These are phyloP conservation scores for Pollicipes pollicipes DNA, from an alignment of 1,140 invertebrate species.

Conservation along the genomic window DNA sequence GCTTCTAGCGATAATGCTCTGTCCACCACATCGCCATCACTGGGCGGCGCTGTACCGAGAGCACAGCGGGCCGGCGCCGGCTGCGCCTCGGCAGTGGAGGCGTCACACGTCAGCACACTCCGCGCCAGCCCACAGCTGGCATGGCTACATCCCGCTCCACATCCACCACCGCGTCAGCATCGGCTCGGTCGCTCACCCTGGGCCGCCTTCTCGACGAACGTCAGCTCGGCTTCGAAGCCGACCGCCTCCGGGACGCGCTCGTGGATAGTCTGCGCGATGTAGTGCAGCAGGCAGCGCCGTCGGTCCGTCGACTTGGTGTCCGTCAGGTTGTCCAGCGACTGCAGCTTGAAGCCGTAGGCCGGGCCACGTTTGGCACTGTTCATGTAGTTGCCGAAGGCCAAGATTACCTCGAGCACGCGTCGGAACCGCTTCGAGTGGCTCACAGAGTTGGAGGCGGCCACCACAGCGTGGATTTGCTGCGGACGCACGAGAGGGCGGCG, in stretches of 20 bases:
- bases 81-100: too few species aligned
- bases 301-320: constrained; percentile 92
- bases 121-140: too few species aligned
- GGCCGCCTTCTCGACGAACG: constrained; percentile 90
- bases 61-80: too few species aligned
- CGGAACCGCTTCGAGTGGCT: constrained; percentile 75
- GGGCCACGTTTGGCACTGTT: constrained; percentile 90
- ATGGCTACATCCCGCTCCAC: too few species aligned
- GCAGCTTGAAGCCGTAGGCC: constrained; percentile 95
- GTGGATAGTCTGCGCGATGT: constrained; percentile 74
- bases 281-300: constrained; percentile 76
- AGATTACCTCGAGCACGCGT: constrained; percentile 76
- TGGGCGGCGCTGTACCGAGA: too few species aligned
- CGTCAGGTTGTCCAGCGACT: constrained; percentile 80
- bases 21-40: too few species aligned
- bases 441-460: constrained; percentile 76
- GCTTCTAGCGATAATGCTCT: too few species aligned
- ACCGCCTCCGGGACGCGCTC: constrained; percentile 72
- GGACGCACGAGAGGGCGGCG: constrained; percentile 20
- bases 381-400: constrained; percentile 97
- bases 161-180: too few species aligned
- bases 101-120: too few species aligned
- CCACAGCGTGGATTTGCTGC: constrained; percentile 80
- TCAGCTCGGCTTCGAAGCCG: constrained; percentile 76
- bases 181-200: constrained; percentile 39